These are phyloP conservation scores for Archivesica marissinica DNA, from an alignment of 1,140 invertebrate genomes.

Conservation along the genomic window DNA sequence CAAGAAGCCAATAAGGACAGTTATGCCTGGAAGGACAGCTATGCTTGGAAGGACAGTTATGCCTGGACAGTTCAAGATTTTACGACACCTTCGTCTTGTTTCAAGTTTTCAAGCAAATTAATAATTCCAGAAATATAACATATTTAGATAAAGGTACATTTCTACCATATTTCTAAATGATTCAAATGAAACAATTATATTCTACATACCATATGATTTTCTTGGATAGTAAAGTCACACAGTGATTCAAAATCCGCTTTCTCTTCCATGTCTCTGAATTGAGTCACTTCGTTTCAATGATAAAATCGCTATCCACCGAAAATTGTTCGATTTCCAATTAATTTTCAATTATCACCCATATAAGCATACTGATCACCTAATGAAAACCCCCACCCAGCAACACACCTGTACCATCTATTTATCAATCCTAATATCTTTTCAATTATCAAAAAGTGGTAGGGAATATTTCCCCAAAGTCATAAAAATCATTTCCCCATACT, in stretches of 20 bases:
- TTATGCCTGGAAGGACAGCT: no score
- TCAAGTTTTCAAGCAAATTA: no score
- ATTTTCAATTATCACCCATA: neutral
- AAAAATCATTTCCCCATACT: constrained; percentile 1
- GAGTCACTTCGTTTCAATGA: neutral
- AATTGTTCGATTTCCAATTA: neutral
- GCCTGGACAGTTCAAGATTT: no score
- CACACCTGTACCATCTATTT: neutral
- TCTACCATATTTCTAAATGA: neutral
- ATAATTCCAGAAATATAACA: no score
- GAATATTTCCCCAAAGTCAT: neutral
- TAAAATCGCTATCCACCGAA: neutral
- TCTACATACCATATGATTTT: constrained; percentile 61
- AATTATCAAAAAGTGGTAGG: constrained; percentile 6
- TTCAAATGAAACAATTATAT: neutral
- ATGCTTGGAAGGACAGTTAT: no score
- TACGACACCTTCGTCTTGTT: no score
- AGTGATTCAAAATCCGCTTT: constrained; percentile 62
- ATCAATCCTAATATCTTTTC: neutral
- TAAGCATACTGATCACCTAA: neutral
- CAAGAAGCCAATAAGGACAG: no score
- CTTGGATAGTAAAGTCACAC: constrained; percentile 45
- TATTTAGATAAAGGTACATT: no score
- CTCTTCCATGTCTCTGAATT: constrained; percentile 47
- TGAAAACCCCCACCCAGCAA: neutral